Percentiles rank a stretch among this genome's conserved stretches.
Evolutionary conservation across 2,113 vertebrate species (phyloP).

Genomic region (Stegastes partitus): DNA sequence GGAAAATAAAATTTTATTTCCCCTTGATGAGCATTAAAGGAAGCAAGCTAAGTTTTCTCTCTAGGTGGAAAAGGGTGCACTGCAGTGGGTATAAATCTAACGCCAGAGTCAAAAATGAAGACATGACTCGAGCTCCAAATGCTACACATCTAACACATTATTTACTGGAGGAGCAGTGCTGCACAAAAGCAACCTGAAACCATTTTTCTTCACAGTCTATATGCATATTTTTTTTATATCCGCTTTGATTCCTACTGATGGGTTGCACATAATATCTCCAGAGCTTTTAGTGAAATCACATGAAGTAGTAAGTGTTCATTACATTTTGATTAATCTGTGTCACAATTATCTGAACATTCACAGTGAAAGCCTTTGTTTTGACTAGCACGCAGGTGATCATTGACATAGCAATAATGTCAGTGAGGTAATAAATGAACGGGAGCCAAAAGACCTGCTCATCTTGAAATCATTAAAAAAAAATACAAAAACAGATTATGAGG

Average conservation of each 20-base stretch:
- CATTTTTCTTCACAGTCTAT: not conserved
- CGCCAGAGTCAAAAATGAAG: conserved; percentile 1
- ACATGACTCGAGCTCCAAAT: conserved; percentile 14
- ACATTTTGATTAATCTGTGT: conserved; percentile 59
- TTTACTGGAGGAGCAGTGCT: conserved; percentile 4
- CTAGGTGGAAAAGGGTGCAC: conserved; percentile 35
- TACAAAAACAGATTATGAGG: conserved; percentile 62
- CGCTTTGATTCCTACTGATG: conserved; percentile 35
- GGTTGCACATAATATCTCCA: conserved; percentile 44
- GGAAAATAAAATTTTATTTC: conserved; percentile 73
- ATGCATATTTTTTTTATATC: conserved; percentile 29
- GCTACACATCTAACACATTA: not conserved
- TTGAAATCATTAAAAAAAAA: conserved; percentile 57
- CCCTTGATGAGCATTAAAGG: conserved; percentile 69
- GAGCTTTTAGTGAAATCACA: conserved; percentile 50
- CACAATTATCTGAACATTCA: conserved; percentile 67
- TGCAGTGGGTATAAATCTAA: conserved; percentile 55
- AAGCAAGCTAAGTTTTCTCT: conserved; percentile 58
- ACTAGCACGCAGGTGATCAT: conserved; percentile 61
- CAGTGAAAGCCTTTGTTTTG: conserved; percentile 72
- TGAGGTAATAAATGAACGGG: conserved; percentile 55
- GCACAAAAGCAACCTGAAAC: not conserved
- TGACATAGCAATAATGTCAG: conserved; percentile 62
- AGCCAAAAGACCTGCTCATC: conserved; percentile 59
- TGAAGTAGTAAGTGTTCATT: conserved; percentile 58